Conservation (phyloP, 2,888 invertebrate species). For the Vandiemenella viatica region DNA sequence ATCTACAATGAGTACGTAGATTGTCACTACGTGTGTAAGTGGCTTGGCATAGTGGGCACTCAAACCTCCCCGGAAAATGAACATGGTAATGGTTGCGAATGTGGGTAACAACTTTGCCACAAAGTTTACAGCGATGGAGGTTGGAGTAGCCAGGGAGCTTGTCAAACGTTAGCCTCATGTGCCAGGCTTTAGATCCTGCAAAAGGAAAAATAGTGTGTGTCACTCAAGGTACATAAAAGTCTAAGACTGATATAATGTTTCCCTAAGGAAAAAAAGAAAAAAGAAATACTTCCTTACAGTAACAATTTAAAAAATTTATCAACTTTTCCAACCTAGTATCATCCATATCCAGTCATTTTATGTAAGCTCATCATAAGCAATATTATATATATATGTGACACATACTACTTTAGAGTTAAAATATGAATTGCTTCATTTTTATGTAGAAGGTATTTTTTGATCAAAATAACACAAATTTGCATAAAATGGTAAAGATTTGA, state of each 20-base stretch:
- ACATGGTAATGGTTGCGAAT: conserved; percentile 89
- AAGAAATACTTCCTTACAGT: neutral
- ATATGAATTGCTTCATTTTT: too few species aligned
- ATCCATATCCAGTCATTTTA: too few species aligned
- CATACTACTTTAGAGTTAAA: too few species aligned
- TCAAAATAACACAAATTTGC: too few species aligned
- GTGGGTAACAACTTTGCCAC: conserved; percentile 88
- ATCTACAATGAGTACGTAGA: conserved; percentile 83
- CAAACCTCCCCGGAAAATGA: conserved; percentile 83
- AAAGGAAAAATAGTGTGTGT: conserved; percentile 28
- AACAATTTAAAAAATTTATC: too few species aligned
- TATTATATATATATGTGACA: too few species aligned
- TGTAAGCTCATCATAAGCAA: too few species aligned
- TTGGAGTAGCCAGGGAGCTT: conserved; percentile 75
- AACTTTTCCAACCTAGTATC: too few species aligned
- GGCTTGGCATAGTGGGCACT: conserved; percentile 80
- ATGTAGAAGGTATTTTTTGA: too few species aligned
- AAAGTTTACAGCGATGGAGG: conserved; percentile 86
- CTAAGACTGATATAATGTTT: neutral
- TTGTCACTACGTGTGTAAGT: conserved; percentile 86
- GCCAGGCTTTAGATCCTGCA: conserved; percentile 90
- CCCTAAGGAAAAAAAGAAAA: neutral
- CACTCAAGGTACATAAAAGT: conserved; percentile 6
- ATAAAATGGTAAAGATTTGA: too few species aligned
- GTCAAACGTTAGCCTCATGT: conserved; percentile 89